phyloP scores from a whole-genome alignment of 2,113 vertebrate species.

The Pollimyrus isidori region DNA sequence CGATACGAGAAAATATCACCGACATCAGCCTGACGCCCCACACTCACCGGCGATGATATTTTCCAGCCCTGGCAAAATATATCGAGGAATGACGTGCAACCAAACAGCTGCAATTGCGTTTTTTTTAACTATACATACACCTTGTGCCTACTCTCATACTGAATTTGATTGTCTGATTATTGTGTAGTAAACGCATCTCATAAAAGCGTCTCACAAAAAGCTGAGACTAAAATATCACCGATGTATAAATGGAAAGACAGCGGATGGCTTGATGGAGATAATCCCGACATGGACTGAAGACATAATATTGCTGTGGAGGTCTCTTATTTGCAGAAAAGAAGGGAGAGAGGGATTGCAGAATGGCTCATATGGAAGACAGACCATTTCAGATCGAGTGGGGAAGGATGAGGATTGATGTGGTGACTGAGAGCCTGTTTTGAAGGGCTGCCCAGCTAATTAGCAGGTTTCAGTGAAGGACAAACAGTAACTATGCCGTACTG shows the following conservation, averaged over 20 bases:
- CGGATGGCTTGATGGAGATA: constrained; percentile 17
- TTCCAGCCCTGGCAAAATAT: constrained; percentile 16
- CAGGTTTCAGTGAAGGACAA: not conserved
- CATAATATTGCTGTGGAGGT: constrained; percentile 3
- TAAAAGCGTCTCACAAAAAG: constrained; percentile 27
- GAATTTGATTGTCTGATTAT: constrained; percentile 62
- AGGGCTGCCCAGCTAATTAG: not conserved
- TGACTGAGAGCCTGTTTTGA: not conserved
- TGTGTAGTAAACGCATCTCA: constrained; percentile 26
- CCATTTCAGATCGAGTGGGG: not conserved
- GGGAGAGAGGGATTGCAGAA: not conserved
- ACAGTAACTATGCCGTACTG: too few species aligned
- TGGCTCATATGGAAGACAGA: not conserved
- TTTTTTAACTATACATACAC: constrained; percentile 26
- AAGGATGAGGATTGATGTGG: not conserved
- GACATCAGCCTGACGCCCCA: not conserved
- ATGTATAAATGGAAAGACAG: constrained; percentile 3
- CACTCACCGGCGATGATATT: not conserved
- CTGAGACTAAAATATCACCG: constrained; percentile 15
- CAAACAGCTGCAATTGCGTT: not conserved
- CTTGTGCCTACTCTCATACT: constrained; percentile 35
- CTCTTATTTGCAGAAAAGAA: not conserved
- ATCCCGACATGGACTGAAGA: not conserved
- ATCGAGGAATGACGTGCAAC: constrained; percentile 33
- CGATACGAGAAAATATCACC: not conserved